Evolutionary conservation across 2,797 vertebrate species (phyloP).

Genomic region (Anniella stebbinsi): DNA sequence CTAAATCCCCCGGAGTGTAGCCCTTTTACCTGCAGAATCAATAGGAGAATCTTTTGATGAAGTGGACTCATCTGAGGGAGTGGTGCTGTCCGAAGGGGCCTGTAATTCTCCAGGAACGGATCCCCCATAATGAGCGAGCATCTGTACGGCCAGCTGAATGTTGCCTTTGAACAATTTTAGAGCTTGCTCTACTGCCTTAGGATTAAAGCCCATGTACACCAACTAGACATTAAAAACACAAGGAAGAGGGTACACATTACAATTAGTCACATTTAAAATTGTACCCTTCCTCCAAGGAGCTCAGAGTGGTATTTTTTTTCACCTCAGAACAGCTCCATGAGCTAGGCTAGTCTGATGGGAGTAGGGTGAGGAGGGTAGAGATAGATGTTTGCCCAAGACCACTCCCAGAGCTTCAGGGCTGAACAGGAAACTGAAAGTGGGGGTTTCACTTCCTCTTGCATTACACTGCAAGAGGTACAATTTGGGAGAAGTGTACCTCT

Average conservation of each 20-base stretch:
- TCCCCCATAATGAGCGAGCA: conserved; percentile 87
- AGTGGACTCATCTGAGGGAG: conserved; percentile 64
- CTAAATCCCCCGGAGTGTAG: background rate
- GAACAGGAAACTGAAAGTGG: background rate
- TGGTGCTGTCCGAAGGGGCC: conserved; percentile 61
- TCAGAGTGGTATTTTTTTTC: background rate
- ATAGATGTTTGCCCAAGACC: too few species aligned
- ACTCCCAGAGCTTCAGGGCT: background rate
- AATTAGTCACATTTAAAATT: background rate
- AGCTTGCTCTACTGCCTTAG: conserved; percentile 77
- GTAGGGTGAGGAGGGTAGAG: too few species aligned
- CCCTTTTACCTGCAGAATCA: conserved; percentile 77
- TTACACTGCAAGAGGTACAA: background rate
- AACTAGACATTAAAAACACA: conserved; percentile 76
- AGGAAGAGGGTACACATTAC: background rate
- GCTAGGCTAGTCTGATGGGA: background rate
- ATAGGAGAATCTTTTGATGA: conserved; percentile 71
- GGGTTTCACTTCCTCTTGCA: background rate
- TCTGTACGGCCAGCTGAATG: conserved; percentile 86
- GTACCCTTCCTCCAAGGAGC: background rate
- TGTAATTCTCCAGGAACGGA: conserved; percentile 80
- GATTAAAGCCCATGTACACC: conserved; percentile 88
- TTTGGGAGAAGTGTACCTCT: background rate
- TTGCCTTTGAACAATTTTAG: conserved; percentile 86
- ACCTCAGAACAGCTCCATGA: background rate